These are phyloP conservation scores for Argopecten irradians DNA, from an alignment of 1,140 invertebrate species.

Conservation along the genomic window DNA sequence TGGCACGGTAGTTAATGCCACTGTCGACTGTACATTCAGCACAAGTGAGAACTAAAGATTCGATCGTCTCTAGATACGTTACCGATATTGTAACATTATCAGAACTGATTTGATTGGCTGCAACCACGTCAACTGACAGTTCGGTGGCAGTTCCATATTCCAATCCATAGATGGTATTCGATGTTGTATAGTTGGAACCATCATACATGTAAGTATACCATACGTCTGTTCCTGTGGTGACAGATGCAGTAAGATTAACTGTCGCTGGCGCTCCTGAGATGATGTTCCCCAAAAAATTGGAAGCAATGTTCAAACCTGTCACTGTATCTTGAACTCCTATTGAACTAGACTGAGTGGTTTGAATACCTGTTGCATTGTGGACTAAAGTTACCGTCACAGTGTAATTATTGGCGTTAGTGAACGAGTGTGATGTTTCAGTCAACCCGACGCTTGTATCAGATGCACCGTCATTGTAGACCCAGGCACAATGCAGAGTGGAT, in stretches of 20 bases:
- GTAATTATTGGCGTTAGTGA: conserved; percentile 33
- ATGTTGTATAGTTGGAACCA: conserved; percentile 10
- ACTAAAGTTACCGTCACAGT: conserved; percentile 34
- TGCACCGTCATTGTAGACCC: conserved; percentile 34
- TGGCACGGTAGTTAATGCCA: conserved; percentile 38
- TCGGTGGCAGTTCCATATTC: conserved; percentile 37
- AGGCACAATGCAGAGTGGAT: not conserved
- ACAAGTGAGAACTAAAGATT: conserved; percentile 53
- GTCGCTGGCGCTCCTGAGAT: conserved; percentile 20
- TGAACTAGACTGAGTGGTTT: not conserved
- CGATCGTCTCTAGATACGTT: conserved; percentile 50
- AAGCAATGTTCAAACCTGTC: not conserved
- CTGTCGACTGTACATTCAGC: conserved; percentile 31
- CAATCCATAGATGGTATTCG: conserved; percentile 1
- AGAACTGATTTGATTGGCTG: conserved; percentile 59
- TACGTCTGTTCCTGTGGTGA: conserved; percentile 34
- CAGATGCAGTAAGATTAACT: conserved; percentile 33
- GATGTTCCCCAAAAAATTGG: conserved; percentile 25
- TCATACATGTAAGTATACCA: conserved; percentile 40
- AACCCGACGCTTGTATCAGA: not conserved
- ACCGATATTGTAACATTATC: conserved; percentile 31
- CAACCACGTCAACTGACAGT: conserved; percentile 53
- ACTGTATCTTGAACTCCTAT: conserved; percentile 37
- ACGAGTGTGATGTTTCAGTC: conserved; percentile 30
- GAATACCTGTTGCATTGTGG: not conserved